A percentile compares a stretch with the other conserved stretches of the same genome.
These are phyloP conservation scores for Holacanthella duospinosa DNA, from an alignment of 2,888 invertebrate genomes.

Conservation along the genomic window DNA sequence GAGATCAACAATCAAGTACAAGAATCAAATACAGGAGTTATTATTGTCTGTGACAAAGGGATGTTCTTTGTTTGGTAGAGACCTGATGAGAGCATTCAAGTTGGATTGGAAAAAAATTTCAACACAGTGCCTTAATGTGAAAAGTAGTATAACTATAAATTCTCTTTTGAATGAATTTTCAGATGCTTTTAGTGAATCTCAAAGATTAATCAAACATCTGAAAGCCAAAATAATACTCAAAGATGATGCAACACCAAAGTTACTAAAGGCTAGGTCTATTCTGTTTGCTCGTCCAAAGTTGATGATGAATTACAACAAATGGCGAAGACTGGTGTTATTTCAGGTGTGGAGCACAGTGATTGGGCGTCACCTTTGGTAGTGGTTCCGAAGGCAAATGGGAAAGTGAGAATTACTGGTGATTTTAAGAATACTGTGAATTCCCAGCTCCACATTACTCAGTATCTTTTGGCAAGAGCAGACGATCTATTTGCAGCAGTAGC, in stretches of 20 bases:
- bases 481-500: constrained; percentile 29
- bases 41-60: constrained; percentile 13
- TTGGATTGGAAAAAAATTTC: too few relatives aligned
- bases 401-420: too few relatives aligned
- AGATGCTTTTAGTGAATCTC: constrained; percentile 13
- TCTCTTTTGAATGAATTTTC: constrained; percentile 14
- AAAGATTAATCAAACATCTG: constrained; percentile 28
- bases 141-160: not conserved
- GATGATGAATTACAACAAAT: constrained; percentile 34
- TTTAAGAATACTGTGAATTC: too few relatives aligned
- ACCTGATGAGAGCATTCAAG: constrained; percentile 14
- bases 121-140: not conserved
- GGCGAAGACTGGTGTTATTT: constrained; percentile 29
- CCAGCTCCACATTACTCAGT: constrained; percentile 37
- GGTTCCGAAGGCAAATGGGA: constrained; percentile 39
- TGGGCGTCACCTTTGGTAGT: constrained; percentile 41
- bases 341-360: constrained; percentile 26
- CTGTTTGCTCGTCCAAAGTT: constrained; percentile 39
- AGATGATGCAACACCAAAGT: constrained; percentile 36
- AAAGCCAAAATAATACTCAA: constrained; percentile 26
- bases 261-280: constrained; percentile 34
- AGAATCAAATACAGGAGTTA: constrained; percentile 6
- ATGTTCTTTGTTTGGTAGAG: too few relatives aligned
- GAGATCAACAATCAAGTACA: not conserved
- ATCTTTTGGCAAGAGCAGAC: constrained; percentile 33